Base-by-base conservation (phyloP, 1,140 invertebrate species). In the Diorhabda sublineata region DNA sequence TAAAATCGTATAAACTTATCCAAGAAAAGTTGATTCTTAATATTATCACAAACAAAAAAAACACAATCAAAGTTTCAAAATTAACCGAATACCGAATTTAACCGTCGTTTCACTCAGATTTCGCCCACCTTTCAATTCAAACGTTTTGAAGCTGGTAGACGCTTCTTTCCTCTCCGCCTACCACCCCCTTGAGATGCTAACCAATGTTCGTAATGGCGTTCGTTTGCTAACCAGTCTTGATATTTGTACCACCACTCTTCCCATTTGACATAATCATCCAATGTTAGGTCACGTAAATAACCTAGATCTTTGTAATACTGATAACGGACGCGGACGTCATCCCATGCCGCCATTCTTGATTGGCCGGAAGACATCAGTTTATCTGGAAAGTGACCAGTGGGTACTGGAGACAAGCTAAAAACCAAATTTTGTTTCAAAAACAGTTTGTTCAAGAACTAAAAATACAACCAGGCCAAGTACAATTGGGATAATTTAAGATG, bases 181-280 rank as follows among this genome's bases (percentile, higher is more conserved):
- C 71, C 71, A 42, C 71, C 63, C 3, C 66, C 60, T 41, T 71
- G 66, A 5, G 70, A 68, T 69, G 74, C 80, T 59, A 87, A 86
- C 89, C 90, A 92, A 68, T 90, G 88, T 81, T 92, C 90, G 78
- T 91, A 92, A 71, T 90, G 91, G 63, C 90, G 85, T 80, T 94
- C 92, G 44, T 91, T 88, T 77, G 93, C 92, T 69, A 94, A 81
- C 93, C 93, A 95, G 81, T 94, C 92, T 81, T 94, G 91, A 82
- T 95, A 95, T 76, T 93, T 92, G 81, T 94, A 94, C 92, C 92
- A 95, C 93, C 93, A 95, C 81, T 94, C 91, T 82, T 95, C 93
- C 93, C 93, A 95, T 80, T 95, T 94, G 44, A 94, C 87, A 79
- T 94, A 95, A 80, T 95, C 93, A 68, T 92, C 88, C 45, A 93